Evolutionary conservation across 2,113 vertebrate genomes (phyloP), one percentile per base, ranked within the genome.

Genomic region (Dolichallabes microphthalmus): DNA sequence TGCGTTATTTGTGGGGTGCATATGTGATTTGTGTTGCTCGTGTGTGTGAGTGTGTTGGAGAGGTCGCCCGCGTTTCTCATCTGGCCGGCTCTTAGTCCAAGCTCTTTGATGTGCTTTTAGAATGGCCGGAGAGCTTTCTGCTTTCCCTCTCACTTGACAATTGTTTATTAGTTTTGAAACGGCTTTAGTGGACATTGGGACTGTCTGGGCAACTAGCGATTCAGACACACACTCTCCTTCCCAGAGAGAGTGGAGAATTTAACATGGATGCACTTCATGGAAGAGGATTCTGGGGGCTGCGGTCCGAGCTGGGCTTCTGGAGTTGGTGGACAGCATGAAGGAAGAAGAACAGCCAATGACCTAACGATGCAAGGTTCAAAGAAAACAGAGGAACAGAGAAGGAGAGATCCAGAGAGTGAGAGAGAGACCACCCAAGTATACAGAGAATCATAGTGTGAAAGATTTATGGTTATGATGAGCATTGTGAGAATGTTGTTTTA

Each of bases 111-210:
- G 95, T 97, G 94, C 94, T 94, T 91, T 94, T 94, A 94, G 93
- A 95, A 94, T 95, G 94, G 84, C 76, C 91, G 71, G 45, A 73
- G 75, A 93, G 93, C 93, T 92, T 92, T 95, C 96, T 96, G 97
- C 96, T 96, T 95, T 95, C 92, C 91, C 92, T 96, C 94, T 92
- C 80, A 88, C 88, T 92, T 95, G 96, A 96, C 97, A 96, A 95
- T 92, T 98, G 97, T 98, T 98, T 98, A 98, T 97, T 95, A 94
- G 93, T 94, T 96, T 95, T 95, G 94, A 96, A 97, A 96, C 94
- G 94, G 93, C 95, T 95, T 94, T 94, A 92, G 94, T 95, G 94
- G 94, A 94, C 94, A 96, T 94, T 94, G 93, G 93, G 95, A 82
- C 94, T 95, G 94, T 95, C 94, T 93, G 94, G 90, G 92, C 91